Base-by-base conservation (phyloP, 2,113 vertebrate species). In the Sarotherodon lohbergeri region DNA sequence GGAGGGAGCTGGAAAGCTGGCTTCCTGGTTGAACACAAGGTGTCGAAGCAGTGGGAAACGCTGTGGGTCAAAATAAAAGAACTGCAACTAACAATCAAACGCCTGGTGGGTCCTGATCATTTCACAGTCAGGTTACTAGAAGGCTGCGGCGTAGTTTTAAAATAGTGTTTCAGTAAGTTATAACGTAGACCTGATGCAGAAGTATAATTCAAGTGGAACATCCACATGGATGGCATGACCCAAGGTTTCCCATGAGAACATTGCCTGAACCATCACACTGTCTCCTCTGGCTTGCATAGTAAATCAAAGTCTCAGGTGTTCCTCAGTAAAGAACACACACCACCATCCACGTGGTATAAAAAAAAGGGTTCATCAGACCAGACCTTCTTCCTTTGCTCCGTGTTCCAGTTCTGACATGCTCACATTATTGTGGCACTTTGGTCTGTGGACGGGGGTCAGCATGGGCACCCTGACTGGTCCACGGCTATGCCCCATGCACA, bases 11-110 rank as follows among this genome's bases (percentile, higher is more conserved):
- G 50, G 17, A 54, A 54, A 54, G 19, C 19, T n/a, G 50, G 50
- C 50, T 52, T 5, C 19, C 50, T 0, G 1, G 50, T 52, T 52
- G 8, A 52, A n/a, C 19, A 52, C 4, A 52, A n/a, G 50, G 17
- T 9, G 50, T 52, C 4, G 7, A 52, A 19, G 2, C 0, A 52
- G 50, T n/a, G 50, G 50, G 19, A 52, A 52, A 52, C 0, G 0
- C 4, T 52, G 50, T 10, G 50, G 50, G 2, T 54, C 50, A 52
- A n/a, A 52, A 52, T 52, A 52, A 52, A 52, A 52, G 19, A n/a
- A n/a, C 50, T 54, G 50, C 50, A 54, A 54, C 17, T 54, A 9
- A 54, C 19, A 52, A 3, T 52, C 1, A 9, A 52, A 52, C 17
- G 5, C 50, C n/a, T 17, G 9, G 50, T 52, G 50, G 17, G 8